Conservation (phyloP, 2,888 invertebrate genomes). For the Agrochola litura region DNA sequence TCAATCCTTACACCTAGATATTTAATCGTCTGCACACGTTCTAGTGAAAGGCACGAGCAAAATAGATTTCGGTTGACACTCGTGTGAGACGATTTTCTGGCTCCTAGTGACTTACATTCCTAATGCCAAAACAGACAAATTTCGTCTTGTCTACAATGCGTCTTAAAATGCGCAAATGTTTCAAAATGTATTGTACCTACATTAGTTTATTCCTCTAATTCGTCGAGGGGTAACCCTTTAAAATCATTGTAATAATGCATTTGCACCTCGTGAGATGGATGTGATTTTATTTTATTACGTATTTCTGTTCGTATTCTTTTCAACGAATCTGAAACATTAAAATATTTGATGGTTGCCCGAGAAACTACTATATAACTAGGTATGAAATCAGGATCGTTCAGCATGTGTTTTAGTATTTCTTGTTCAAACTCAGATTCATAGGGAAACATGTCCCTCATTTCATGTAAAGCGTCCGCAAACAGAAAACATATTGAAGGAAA, state of each 20-base stretch:
- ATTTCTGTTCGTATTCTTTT: conserved; percentile 17
- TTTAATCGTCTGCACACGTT: no score
- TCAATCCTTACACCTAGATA: no score
- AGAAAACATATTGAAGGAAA: conserved; percentile 56
- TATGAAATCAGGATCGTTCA: conserved; percentile 18
- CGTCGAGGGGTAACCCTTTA: no score
- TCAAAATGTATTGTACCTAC: no score
- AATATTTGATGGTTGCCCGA: neutral
- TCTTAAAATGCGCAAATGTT: no score
- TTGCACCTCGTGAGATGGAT: conserved; percentile 64
- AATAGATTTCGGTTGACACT: no score
- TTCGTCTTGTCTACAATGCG: no score
- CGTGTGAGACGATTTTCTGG: no score
- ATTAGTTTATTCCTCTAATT: no score
- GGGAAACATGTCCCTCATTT: conserved; percentile 40
- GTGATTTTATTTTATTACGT: conserved; percentile 49
- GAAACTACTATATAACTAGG: conserved; percentile 32
- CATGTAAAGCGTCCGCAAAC: conserved; percentile 69
- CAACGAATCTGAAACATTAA: neutral
- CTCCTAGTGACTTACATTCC: no score
- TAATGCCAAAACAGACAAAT: no score
- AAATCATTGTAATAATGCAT: conserved; percentile 63
- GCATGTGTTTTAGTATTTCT: conserved; percentile 29
- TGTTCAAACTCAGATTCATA: neutral
- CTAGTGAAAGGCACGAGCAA: no score